phyloP scores from a whole-genome alignment of 2,113 vertebrate species.

The Chloroceryle aenea region DNA sequence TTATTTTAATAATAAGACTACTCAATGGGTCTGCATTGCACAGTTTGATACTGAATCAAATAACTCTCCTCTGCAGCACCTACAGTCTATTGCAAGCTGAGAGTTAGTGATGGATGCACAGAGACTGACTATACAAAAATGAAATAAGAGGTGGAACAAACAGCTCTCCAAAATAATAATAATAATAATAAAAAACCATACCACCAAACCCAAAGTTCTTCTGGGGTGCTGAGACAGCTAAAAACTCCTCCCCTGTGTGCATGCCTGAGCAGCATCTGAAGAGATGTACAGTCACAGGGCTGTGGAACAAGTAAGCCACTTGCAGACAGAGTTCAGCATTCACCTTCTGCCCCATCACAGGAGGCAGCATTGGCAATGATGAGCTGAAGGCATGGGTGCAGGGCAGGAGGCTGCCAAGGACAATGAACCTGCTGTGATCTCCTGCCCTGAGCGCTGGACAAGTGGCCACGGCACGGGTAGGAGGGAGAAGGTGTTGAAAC shows the following conservation, averaged over 20 bases:
- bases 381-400: background rate
- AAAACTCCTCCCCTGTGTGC: background rate
- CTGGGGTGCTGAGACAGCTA: background rate
- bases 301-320: background rate
- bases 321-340: background rate
- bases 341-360: background rate
- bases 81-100: background rate
- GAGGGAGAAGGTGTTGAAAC: background rate
- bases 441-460: background rate
- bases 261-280: background rate
- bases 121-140: background rate
- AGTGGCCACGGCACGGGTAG: accelerated
- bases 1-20: conserved; percentile 20
- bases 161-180: background rate
- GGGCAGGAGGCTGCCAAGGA: background rate
- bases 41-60: background rate
- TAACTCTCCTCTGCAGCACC: background rate
- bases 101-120: background rate
- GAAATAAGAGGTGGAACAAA: background rate
- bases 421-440: background rate
- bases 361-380: background rate
- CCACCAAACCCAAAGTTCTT: background rate
- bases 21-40: background rate
- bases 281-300: background rate
- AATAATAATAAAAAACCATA: no score